A percentile compares a stretch with the other conserved stretches of the same genome.
Evolutionary conservation across 2,888 invertebrate species (phyloP).

Genomic region (Trissonchulus latispiculum): DNA sequence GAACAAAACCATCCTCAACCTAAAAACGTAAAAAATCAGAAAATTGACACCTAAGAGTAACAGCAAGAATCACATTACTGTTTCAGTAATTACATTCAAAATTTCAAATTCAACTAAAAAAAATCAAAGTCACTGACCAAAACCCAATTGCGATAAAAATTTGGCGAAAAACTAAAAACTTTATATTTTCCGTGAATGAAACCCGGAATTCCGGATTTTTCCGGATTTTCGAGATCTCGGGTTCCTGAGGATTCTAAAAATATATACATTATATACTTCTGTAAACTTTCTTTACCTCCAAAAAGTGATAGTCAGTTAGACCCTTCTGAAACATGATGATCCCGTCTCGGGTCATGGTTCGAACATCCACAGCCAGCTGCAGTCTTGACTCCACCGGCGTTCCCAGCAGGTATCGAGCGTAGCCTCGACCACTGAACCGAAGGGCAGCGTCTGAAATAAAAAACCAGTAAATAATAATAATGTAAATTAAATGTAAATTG

Average conservation of each 20-base stretch:
- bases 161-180: too few species aligned
- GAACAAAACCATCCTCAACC: conserved; percentile 69
- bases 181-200: too few species aligned
- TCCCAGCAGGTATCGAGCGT: conserved; percentile 59
- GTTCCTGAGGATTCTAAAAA: too few species aligned
- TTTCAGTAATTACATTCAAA: too few species aligned
- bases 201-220: too few species aligned
- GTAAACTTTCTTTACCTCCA: conserved; percentile 58
- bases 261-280: too few species aligned
- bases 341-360: conserved; percentile 71
- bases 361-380: conserved; percentile 63
- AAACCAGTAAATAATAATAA: neutral
- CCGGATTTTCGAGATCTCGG: too few species aligned
- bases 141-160: neutral
- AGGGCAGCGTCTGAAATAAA: conserved; percentile 51
- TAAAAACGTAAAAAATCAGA: too few species aligned
- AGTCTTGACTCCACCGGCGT: conserved; percentile 63
- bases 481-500: neutral
- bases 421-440: conserved; percentile 69
- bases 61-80: too few species aligned
- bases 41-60: too few species aligned
- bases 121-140: neutral
- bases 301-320: conserved; percentile 72
- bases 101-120: too few species aligned
- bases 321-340: conserved; percentile 75